Conservation (phyloP, 2,797 vertebrate species). For the Melanitta fusca region DNA sequence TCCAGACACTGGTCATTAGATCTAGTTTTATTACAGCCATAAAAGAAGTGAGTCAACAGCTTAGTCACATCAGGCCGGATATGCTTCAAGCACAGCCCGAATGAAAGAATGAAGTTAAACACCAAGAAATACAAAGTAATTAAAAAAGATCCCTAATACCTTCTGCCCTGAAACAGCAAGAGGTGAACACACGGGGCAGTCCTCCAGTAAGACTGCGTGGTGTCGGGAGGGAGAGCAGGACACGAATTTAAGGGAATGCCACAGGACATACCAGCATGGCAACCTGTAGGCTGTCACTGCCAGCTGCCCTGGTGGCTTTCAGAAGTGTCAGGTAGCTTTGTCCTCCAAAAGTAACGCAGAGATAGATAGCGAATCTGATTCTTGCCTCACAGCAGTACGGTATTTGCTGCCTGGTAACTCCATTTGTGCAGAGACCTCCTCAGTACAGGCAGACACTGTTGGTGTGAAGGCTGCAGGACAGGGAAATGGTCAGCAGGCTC, state of each 20-base stretch:
- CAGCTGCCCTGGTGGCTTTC: not conserved
- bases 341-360: constrained; percentile 7
- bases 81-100: constrained; percentile 35
- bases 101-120: constrained; percentile 45
- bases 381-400: not conserved
- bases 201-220: accelerated
- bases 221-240: not conserved
- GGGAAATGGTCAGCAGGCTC: not conserved
- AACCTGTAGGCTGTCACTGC: not conserved
- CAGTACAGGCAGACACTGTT: not conserved
- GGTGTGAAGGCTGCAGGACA: not conserved
- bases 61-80: constrained; percentile 66
- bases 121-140: constrained; percentile 41
- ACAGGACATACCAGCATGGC: not conserved
- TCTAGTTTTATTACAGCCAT: constrained; percentile 46
- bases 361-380: not conserved
- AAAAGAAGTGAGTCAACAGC: constrained; percentile 74
- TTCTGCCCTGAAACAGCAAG: not conserved
- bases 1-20: constrained; percentile 43
- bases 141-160: not conserved
- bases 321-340: not conserved
- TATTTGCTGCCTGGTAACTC: not conserved
- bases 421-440: not conserved
- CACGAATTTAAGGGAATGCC: not conserved
- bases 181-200: not conserved